A percentile compares a stretch with the other conserved stretches of the same genome.
Conservation (phyloP, 2,888 invertebrate species). For the Trachelus tabidus region DNA sequence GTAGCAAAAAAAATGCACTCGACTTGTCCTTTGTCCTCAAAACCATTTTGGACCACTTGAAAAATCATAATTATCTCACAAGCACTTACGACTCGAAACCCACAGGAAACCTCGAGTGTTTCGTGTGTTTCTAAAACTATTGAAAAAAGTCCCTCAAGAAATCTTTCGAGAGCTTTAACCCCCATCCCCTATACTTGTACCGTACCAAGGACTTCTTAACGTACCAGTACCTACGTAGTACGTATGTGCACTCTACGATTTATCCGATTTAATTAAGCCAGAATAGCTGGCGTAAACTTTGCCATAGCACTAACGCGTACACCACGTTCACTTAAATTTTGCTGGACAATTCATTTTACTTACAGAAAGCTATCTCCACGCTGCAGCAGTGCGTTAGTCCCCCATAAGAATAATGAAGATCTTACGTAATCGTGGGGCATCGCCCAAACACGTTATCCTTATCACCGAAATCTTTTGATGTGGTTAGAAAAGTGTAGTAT, state of each 20-base stretch:
- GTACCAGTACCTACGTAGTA: background rate
- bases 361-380: background rate
- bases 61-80: background rate
- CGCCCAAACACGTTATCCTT: background rate
- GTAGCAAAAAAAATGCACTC: background rate
- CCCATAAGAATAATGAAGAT: background rate
- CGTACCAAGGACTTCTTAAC: background rate
- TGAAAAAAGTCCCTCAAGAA: background rate
- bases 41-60: background rate
- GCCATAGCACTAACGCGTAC: background rate
- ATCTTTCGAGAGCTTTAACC: background rate
- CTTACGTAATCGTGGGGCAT: background rate
- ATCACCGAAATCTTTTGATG: background rate
- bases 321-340: background rate
- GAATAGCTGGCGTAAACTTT: background rate
- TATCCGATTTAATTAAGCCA: conserved; percentile 5
- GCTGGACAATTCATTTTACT: background rate
- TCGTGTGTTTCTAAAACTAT: background rate
- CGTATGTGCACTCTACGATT: background rate
- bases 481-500: background rate
- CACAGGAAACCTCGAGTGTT: background rate
- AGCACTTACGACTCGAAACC: background rate
- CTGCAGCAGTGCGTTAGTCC: background rate
- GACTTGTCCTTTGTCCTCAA: background rate
- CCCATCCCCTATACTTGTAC: background rate